Evolutionary conservation across 2,888 invertebrate species (phyloP).

Genomic region (Andrena bucephala): DNA sequence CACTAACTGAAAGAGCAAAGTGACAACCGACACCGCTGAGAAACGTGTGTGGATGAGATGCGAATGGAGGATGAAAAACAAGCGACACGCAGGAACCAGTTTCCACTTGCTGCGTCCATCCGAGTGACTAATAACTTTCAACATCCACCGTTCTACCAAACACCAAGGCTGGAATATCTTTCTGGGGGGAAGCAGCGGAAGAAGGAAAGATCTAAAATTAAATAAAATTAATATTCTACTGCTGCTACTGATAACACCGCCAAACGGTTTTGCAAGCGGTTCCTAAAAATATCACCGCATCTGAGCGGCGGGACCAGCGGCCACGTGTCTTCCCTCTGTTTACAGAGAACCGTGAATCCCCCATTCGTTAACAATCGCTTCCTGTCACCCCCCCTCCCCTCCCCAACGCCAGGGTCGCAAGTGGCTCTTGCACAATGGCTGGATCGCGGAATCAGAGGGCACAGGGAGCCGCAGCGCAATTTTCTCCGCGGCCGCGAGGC

Average conservation of each 20-base stretch:
- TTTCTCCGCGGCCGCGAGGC: background rate
- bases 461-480: background rate
- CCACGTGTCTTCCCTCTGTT: constrained; percentile 17
- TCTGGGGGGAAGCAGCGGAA: no score
- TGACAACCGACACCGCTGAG: background rate
- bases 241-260: background rate
- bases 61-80: background rate
- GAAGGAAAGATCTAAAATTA: no score
- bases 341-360: background rate
- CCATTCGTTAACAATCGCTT: background rate
- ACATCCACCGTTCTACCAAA: no score
- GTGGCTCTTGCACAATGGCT: background rate
- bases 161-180: no score
- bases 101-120: no score
- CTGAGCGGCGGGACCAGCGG: no score
- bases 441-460: background rate
- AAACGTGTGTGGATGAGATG: background rate
- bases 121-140: no score
- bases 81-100: no score
- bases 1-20: constrained; percentile 38
- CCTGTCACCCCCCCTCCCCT: background rate
- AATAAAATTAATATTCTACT: no score
- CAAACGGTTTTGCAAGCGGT: constrained; percentile 26
- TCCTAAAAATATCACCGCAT: constrained; percentile 19
- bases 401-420: background rate